Evolutionary conservation across 2,797 vertebrate genomes (phyloP), one percentile per base, ranked within the genome.

Genomic region (Acomys russatus): DNA sequence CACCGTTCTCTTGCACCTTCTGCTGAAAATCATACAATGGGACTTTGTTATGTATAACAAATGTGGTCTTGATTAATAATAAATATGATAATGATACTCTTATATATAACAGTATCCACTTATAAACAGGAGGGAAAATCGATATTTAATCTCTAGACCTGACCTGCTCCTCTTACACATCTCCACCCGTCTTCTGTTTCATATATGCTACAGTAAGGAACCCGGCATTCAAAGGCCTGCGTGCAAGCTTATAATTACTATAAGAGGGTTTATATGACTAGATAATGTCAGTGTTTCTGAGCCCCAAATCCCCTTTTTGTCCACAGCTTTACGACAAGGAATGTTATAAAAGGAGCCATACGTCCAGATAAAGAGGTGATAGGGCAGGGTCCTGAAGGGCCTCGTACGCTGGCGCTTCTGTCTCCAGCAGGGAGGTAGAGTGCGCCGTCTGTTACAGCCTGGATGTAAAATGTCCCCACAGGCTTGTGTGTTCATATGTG

Each of bases 11-110:
- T 54, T 85, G 38, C 3, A 66, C 6, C 12, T 28, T 22, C 68
- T 88, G 30, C 22, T 77, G 61, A 74, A 95, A 92, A 61, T 80
- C 44, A 93, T 25, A 87, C 18, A 66, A 35, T 30, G 70, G 38
- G 22, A 51, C 71, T 73, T 89, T 56, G 59, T 23, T 64, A 63
- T 96, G 54, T 90, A 90, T 95, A 95, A 95, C 70, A 96, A 78
- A 96, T 88, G 90, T 80, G 61, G 17, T 38, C 78, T 91, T 35
- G 54, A 73, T 96, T 33, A 96, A 91, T 92, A 96, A 95, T 93
- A 84, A 91, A 95, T 94, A 79, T 76, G 44, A 83, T 88, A 76
- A 38, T 9, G 44, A 87, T 74, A 91, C 17, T n/a, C 56, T 51
- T 76, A 7, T 70, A 63, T n/a, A 38, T 70, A 83, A 35, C 35